Evolutionary conservation across 2,888 invertebrate species (phyloP).

Genomic region (Eupithecia centaureata): DNA sequence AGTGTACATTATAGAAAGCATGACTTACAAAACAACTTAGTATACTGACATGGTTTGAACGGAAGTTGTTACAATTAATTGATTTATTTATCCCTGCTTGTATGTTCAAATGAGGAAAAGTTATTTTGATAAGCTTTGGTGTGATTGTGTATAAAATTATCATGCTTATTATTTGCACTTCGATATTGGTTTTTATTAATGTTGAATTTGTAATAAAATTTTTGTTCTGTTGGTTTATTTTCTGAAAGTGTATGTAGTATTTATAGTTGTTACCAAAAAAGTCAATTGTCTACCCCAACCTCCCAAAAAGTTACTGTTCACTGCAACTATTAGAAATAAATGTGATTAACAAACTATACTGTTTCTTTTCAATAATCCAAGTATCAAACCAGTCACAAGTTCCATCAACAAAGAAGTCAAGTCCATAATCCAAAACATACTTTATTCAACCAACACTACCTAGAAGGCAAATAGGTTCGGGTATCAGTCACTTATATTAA

Average conservation of each 20-base stretch:
- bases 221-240: constrained; percentile 64
- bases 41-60: constrained; percentile 47
- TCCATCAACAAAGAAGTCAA: no score
- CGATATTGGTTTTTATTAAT: constrained; percentile 54
- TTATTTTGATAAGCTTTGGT: constrained; percentile 55
- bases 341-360: constrained; percentile 68
- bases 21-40: constrained; percentile 50
- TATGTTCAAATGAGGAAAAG: constrained; percentile 53
- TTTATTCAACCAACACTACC: no score
- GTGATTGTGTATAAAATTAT: constrained; percentile 41
- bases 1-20: constrained; percentile 57
- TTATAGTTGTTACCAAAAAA: constrained; percentile 73
- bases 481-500: no score
- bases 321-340: constrained; percentile 78
- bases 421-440: no score
- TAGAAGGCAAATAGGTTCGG: no score
- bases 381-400: no score
- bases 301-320: constrained; percentile 64
- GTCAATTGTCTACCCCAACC: constrained; percentile 65
- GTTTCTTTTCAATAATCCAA: constrained; percentile 18
- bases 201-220: constrained; percentile 59
- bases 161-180: constrained; percentile 54
- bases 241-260: constrained; percentile 55
- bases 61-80: constrained; percentile 54
- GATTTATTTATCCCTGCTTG: constrained; percentile 48